A percentile compares a stretch with the other conserved stretches of the same genome.
phyloP scores from a whole-genome alignment of 2,113 vertebrate species.

The Bos indicus region DNA sequence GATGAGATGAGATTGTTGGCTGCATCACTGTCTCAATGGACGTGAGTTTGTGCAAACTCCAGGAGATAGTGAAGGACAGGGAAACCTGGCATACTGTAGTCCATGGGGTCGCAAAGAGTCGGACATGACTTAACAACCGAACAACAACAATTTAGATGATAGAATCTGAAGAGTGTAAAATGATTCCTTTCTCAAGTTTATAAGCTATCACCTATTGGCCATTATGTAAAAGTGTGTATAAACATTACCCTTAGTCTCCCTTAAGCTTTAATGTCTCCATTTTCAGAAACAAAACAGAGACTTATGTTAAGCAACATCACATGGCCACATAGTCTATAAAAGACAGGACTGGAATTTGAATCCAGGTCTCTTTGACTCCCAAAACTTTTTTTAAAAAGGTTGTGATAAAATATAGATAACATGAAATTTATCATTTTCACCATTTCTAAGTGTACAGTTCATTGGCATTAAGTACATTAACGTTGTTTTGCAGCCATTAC shows the following conservation, averaged over 20 bases:
- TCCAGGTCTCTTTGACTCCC: neutral
- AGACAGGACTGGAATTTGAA: slow-evolving; percentile 21
- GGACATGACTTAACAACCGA: neutral
- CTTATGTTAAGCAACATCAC: neutral
- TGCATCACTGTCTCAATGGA: neutral
- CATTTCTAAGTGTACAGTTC: neutral
- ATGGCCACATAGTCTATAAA: neutral
- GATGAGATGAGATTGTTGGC: neutral
- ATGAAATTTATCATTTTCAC: neutral
- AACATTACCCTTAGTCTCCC: neutral
- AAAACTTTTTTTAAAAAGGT: neutral
- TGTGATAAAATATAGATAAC: neutral
- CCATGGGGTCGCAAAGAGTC: neutral
- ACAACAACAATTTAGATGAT: neutral
- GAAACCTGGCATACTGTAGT: neutral
- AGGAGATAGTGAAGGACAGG: neutral
- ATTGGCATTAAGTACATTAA: neutral
- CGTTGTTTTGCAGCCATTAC: neutral
- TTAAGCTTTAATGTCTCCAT: neutral
- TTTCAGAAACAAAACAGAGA: neutral
- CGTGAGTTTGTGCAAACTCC: neutral
- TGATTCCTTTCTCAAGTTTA: slow-evolving; percentile 2
- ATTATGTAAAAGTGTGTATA: neutral
- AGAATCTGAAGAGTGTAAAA: slow-evolving; percentile 10
- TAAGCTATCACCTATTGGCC: neutral